Base-by-base conservation (phyloP, 2,113 vertebrate genomes). In the Zapus hudsonius region DNA sequence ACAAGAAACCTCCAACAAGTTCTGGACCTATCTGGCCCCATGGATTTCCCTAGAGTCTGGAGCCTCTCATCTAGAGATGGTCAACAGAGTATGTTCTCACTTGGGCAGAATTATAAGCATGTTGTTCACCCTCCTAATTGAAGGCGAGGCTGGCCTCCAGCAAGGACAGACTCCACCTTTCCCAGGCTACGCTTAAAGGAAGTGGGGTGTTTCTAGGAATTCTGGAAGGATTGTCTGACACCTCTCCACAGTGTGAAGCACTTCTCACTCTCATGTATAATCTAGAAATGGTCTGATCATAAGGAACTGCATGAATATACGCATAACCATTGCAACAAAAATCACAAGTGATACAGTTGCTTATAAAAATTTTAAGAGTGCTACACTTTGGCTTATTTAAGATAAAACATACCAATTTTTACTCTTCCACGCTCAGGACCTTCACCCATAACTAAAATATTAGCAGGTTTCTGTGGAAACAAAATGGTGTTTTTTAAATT, bases 381-480 rank as follows among this genome's bases (percentile, higher is more conserved):
- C 97, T 98, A 96, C 97, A 96, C 97, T 98, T 97, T 96, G 98
- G 98, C 97, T 98, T 98, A 98, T 96, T 96, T 98, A 98, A 98
- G 96, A 97, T 97, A 93, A 93, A 98, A 98, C 99, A 96, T 99
- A 99, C 99, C 99, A 97, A 99, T 99, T 98, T 99, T 99, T 98
- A 99, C 99, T 98, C 99, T 98, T 97, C 99, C 99, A 98, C 99
- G 99, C 98, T 99, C 99, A 96, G 99, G 99, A 97, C 99, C 99
- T 98, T 99, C 99, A 97, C 99, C 99, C 99, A 99, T 99, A 98
- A 99, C 99, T 99, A 99, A 99, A 98, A 99, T 99, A 98, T 99
- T 99, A 96, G 99, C 99, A 98, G 99, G 99, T 99, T 99, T 99
- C 99, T 99, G 98, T 97, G 97, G 97, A 98, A 97, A 98, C 98